Base-by-base conservation (phyloP, 2,113 vertebrate genomes). In the Odocoileus hemionus region DNA sequence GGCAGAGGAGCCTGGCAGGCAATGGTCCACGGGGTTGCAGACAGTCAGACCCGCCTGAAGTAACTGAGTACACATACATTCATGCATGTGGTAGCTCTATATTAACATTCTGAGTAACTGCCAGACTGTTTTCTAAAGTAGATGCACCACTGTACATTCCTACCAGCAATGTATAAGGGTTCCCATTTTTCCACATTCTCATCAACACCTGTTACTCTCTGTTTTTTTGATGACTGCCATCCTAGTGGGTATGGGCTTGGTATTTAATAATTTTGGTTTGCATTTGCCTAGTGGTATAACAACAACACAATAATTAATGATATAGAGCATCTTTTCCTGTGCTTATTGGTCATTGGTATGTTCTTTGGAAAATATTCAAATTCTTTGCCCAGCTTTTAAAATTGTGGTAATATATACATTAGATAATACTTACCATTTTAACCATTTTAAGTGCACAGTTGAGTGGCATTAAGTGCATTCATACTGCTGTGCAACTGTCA, bases 281-380 rank as follows among this genome's bases (percentile, higher is more conserved):
- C 25, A 70, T 58, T 89, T 89, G 7, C 21, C 33, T 83, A 50
- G 7, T 70, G n/a, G 19, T 70, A 70, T 70, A 39, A 21, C n/a
- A 70, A 36, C n/a, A 67, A 36, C n/a, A 70, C 64, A 70, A 21
- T 84, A 52, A 89, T 26, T 57, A 50, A 39, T 6, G 17, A 83
- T 33, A 5, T 45, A 45, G 7, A 82, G 3, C 86, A 57, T 57
- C 23, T 57, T 94, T 94, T 70, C 57, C 64, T 94, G 57, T 33
- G n/a, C n/a, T 54, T 80, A 26, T 52, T 87, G n/a, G 57, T 94
- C 17, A 87, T 79, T 79, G 54, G 64, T 79, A 54, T 87, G 8
- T 87, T 94, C 26, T 82, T 64, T 82, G n/a, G 70, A 94, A 87
- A 91, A 54, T 60, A 55, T 50, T 60, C 28, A 43, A 86, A 43